Conservation (phyloP, 2,797 vertebrate species). For the Eulemur coronatus region DNA sequence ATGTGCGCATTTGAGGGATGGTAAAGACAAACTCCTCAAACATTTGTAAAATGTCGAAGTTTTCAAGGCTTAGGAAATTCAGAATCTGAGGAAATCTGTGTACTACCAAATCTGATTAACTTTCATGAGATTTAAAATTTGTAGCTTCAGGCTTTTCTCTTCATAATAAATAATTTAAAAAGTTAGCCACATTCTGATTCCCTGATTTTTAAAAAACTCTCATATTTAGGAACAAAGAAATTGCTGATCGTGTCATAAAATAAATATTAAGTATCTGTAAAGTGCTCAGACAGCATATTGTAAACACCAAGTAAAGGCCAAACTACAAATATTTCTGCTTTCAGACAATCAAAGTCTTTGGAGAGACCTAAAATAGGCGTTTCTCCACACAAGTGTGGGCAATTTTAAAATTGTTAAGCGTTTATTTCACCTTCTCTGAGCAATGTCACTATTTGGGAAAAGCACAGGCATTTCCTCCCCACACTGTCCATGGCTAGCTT, state of each 20-base stretch:
- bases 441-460: background rate
- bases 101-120: conserved; percentile 51
- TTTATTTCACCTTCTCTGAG: background rate
- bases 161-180: conserved; percentile 38
- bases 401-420: background rate
- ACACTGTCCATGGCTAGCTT: background rate
- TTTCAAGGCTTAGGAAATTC: conserved; percentile 38
- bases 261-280: background rate
- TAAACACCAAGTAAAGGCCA: background rate
- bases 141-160: conserved; percentile 55
- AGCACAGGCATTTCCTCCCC: background rate
- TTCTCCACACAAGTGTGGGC: background rate
- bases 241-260: background rate
- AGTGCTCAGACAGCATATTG: background rate
- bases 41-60: background rate
- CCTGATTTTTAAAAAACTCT: conserved; percentile 12
- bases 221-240: conserved; percentile 17
- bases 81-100: conserved; percentile 32
- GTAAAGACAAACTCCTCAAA: background rate
- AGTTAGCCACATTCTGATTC: conserved; percentile 31
- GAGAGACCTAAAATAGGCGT: background rate
- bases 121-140: conserved; percentile 59
- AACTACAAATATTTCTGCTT: background rate
- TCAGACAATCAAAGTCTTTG: background rate
- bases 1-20: background rate